phyloP scores from a whole-genome alignment of 1,140 invertebrate genomes.

The Drosophila eugracilis region DNA sequence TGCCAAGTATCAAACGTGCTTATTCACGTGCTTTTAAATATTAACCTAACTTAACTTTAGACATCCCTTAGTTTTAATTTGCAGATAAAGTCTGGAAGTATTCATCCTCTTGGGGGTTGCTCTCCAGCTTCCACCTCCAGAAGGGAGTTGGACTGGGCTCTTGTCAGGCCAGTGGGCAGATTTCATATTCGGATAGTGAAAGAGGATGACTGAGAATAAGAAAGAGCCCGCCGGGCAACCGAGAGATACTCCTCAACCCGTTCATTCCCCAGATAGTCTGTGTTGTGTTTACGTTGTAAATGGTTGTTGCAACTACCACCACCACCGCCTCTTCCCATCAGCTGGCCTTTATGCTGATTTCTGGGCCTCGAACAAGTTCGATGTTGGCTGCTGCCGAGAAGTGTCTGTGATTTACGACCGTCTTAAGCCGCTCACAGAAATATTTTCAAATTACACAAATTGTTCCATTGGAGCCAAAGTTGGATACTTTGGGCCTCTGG shows the following conservation, averaged over 20 bases:
- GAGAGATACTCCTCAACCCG: constrained; percentile 25
- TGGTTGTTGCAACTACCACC: constrained; percentile 48
- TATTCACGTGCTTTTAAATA: too few species aligned
- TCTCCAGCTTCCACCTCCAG: not conserved
- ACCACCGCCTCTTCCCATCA: constrained; percentile 1
- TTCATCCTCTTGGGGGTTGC: not conserved
- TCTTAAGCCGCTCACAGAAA: constrained; percentile 55
- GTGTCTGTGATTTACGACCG: constrained; percentile 65
- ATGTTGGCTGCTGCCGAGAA: constrained; percentile 60
- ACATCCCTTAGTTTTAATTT: too few species aligned
- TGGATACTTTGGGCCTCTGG: constrained; percentile 5
- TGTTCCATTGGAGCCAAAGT: constrained; percentile 42
- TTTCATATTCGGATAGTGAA: constrained; percentile 70
- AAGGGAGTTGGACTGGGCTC: constrained; percentile 7
- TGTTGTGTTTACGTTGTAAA: constrained; percentile 78
- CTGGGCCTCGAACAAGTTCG: constrained; percentile 68
- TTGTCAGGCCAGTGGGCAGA: constrained; percentile 56
- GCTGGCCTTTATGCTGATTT: constrained; percentile 41
- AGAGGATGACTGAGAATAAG: constrained; percentile 56
- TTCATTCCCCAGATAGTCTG: constrained; percentile 33
- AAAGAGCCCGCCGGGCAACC: constrained; percentile 43
- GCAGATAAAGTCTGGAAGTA: constrained; percentile 20
- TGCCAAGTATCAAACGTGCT: too few species aligned
- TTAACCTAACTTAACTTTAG: too few species aligned
- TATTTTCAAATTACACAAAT: constrained; percentile 74